Percentiles rank a stretch among this genome's conserved stretches.
These are phyloP conservation scores for Chelonus insularis DNA, from an alignment of 1,140 invertebrate genomes.

Conservation along the genomic window DNA sequence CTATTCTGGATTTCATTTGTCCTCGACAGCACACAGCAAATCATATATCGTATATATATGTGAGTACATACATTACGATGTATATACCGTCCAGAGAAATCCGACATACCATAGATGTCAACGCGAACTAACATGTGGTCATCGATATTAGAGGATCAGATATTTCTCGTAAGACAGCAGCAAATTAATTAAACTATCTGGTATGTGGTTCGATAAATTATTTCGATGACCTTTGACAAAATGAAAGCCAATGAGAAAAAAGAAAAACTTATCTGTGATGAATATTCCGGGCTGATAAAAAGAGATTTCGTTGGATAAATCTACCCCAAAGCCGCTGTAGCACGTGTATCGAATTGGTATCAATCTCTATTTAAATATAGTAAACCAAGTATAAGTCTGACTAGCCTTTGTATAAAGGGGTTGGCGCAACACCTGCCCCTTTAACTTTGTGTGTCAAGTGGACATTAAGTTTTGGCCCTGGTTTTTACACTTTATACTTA, in stretches of 20 bases:
- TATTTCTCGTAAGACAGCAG: too few relatives aligned
- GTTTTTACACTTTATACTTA: not conserved
- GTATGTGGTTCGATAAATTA: too few relatives aligned
- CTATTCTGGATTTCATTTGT: conserved; percentile 19
- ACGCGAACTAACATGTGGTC: not conserved
- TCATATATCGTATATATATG: not conserved
- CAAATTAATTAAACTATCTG: too few relatives aligned
- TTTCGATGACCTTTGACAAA: too few relatives aligned
- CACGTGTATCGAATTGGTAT: conserved; percentile 1
- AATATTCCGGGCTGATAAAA: too few relatives aligned
- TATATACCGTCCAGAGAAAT: not conserved
- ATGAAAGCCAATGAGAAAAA: too few relatives aligned
- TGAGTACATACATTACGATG: not conserved
- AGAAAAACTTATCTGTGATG: too few relatives aligned
- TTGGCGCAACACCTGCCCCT: not conserved
- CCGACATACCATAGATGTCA: not conserved
- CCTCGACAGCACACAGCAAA: not conserved
- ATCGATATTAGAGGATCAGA: too few relatives aligned
- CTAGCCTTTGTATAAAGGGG: not conserved
- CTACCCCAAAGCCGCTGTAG: not conserved
- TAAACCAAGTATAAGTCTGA: not conserved
- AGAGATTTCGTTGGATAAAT: not conserved
- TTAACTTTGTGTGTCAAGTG: conserved; percentile 42
- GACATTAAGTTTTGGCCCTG: conserved; percentile 47
- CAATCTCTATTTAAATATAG: not conserved